Conservation (phyloP, 1,140 invertebrate species). For the Zaprionus taronus region DNA sequence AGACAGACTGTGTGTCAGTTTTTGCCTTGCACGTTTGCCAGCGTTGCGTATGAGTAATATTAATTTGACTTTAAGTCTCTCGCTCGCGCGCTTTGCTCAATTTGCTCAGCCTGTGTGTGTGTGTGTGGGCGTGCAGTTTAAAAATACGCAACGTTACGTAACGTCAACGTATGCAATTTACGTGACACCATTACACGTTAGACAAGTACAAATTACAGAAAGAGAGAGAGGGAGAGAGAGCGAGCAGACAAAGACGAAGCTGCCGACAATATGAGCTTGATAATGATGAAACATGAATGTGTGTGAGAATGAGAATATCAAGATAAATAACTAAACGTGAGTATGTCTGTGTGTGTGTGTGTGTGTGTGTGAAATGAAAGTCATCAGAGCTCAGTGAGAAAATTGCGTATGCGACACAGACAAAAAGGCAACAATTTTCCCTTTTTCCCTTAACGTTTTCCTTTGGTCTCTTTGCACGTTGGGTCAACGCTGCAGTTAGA, state of each 20-base stretch:
- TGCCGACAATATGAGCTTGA: slow-evolving; percentile 80
- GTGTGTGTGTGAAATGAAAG: slow-evolving; percentile 67
- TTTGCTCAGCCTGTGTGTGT: slow-evolving; percentile 28
- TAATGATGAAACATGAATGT: slow-evolving; percentile 77
- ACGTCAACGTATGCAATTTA: slow-evolving; percentile 82
- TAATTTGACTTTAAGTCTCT: slow-evolving; percentile 76
- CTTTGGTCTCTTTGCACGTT: slow-evolving; percentile 23
- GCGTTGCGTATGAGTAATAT: slow-evolving; percentile 77
- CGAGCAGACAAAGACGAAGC: slow-evolving; percentile 38
- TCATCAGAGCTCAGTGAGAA: slow-evolving; percentile 66
- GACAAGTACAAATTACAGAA: slow-evolving; percentile 82
- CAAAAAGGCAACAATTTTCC: slow-evolving; percentile 67
- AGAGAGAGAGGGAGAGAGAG: slow-evolving; percentile 15
- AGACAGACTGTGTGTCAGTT: slow-evolving; percentile 28
- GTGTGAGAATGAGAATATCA: slow-evolving; percentile 57
- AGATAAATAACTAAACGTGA: slow-evolving; percentile 71
- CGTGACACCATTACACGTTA: slow-evolving; percentile 83
- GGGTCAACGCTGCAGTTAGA: slow-evolving; percentile 25
- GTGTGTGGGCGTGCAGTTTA: slow-evolving; percentile 42
- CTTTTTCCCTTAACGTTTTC: slow-evolving; percentile 6
- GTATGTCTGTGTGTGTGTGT: slow-evolving; percentile 8
- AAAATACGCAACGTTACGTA: slow-evolving; percentile 76
- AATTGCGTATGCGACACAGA: slow-evolving; percentile 74
- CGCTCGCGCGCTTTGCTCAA: slow-evolving; percentile 37
- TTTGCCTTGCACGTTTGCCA: slow-evolving; percentile 3